Evolutionary conservation across 2,113 vertebrate species (phyloP), one percentile per base, ranked within the genome.

Genomic region (Beaufortia kweichowensis): DNA sequence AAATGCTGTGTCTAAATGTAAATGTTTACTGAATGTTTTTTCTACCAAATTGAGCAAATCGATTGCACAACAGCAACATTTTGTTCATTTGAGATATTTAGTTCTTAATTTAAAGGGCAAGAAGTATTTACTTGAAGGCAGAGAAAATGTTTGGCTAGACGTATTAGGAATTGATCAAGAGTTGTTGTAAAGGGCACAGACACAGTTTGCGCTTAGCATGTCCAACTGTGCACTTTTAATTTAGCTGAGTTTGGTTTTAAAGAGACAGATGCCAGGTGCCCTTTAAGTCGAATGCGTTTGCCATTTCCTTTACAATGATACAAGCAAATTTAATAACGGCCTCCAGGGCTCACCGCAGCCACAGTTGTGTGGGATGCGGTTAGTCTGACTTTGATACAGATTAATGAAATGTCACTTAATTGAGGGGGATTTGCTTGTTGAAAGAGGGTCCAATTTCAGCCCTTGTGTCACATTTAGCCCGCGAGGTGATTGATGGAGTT

Each of bases 381-480:
- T 80, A 83, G 79, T 39, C 10, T 35, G 79, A 82, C 77, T 84
- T 82, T 84, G 79, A 86, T 79, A 72, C 65, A 81, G 81, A 86
- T 78, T 81, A 84, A 83, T 80, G 77, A 83, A 83, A 86, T 86
- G 81, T 84, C 85, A 86, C 81, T 75, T 81, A 81, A 86, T 76
- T 82, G 82, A 78, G 78, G 67, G 31, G 69, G 74, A 82, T 79
- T 82, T 80, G 82, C 77, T 82, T 72, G 50, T 82, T 79, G 78
- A 82, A 82, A 73, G 63, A 67, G 28, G 79, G 79, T 64, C 53
- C 79, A 76, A 76, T 84, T 81, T 78, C 71, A 75, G 56, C 39
- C 59, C 56, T 76, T 43, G 57, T 81, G 82, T 84, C 76, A 84
- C 82, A 79, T 76, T 68, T 61, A 50, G 79, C 79, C 79, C 70